Base-by-base conservation (phyloP, 2,113 vertebrate genomes). In the Taxidea taxus region DNA sequence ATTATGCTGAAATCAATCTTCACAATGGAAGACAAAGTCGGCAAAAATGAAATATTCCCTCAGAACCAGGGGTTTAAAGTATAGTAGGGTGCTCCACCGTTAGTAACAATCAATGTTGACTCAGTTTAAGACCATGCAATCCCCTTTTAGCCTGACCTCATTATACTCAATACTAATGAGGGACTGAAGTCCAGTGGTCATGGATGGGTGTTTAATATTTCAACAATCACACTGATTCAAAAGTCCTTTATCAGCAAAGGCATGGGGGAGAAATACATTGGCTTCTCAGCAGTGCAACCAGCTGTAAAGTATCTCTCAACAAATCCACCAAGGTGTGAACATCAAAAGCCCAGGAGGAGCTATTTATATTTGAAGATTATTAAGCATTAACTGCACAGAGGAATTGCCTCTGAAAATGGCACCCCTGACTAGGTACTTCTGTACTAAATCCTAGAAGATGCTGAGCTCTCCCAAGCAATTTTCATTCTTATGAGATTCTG, bases 41-140 rank as follows among this genome's bases (percentile, higher is more conserved):
- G 54, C 47, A 95, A 96, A 84, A 97, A 97, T 0, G 0, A 97
- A 96, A 49, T 74, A 56, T 93, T 97, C 96, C 97, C 82, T 70
- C 34, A 6, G 34, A 97, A 68, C 29, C 83, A 87, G 51, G 27
- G 34, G 29, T 87, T 93, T 92, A 58, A 95, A 92, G 87, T 78
- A 34, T 6, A 95, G 95, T 11, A 4, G 60, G 87, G 94, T 0
- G 1, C 93, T 97, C 89, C 84, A 58, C 3, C 0, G 47, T 92
- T 93, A 83, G 78, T 97, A 72, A 93, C 97, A 97, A 98, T 98
- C 96, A 96, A 86, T 97, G 96, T 49, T 94, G 97, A 95, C 95
- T 97, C 91, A 66, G 90, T 92, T 97, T 93, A 97, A 97, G 94
- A 97, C 81, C 87, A 87, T 70, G 90, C 98, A 95, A 97, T 94